Conservation (phyloP, 2,888 invertebrate genomes). For the Papilio protenor region DNA sequence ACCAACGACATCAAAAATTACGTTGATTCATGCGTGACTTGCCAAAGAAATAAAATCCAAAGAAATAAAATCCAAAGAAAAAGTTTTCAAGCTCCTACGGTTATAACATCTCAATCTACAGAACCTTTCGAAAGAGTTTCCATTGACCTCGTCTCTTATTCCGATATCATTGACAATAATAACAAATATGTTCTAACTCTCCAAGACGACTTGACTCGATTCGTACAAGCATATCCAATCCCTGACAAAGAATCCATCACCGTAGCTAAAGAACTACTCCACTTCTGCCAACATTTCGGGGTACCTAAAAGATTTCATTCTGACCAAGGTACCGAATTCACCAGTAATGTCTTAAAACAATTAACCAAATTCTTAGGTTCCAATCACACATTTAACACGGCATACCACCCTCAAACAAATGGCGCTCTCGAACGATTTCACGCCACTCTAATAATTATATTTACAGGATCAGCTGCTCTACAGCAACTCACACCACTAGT, state of each 20-base stretch:
- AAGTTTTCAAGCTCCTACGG: conserved; percentile 56
- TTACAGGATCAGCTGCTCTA: conserved; percentile 38
- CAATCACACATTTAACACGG: conserved; percentile 54
- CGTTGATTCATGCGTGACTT: conserved; percentile 50
- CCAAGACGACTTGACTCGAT: conserved; percentile 56
- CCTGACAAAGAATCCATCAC: conserved; percentile 56
- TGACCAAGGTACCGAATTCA: conserved; percentile 57
- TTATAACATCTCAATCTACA: conserved; percentile 54
- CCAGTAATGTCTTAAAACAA: conserved; percentile 55
- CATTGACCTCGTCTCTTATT: conserved; percentile 57
- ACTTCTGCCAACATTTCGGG: conserved; percentile 57
- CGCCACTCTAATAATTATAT: conserved; percentile 47
- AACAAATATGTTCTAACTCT: conserved; percentile 56
- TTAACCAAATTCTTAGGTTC: conserved; percentile 54
- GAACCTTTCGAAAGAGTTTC: conserved; percentile 57
- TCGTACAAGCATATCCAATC: conserved; percentile 57
- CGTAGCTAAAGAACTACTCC: conserved; percentile 52
- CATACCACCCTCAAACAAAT: conserved; percentile 31
- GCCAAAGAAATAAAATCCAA: conserved; percentile 56
- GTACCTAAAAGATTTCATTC: conserved; percentile 57
- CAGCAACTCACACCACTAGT: conserved; percentile 28
- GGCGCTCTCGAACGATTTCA: conserved; percentile 53
- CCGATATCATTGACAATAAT: conserved; percentile 51
- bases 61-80: conserved; percentile 50
- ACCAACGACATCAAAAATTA: conserved; percentile 53